Conservation (phyloP, 2,888 invertebrate genomes). For the Ichneumoninae sp. region DNA sequence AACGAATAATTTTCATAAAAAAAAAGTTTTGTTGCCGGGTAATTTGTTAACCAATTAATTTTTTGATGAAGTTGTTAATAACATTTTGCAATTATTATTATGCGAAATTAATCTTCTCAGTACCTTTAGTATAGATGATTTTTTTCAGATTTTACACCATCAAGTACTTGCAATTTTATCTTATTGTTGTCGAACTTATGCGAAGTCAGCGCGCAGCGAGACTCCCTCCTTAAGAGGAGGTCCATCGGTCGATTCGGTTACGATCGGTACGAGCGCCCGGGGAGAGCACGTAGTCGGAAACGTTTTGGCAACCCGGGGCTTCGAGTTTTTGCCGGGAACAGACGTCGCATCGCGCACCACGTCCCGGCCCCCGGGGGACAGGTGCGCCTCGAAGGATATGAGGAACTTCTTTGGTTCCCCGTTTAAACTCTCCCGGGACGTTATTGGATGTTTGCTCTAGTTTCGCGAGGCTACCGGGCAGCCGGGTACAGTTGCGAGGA, state of each 20-base stretch:
- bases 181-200: no score
- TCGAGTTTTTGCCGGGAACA: conserved; percentile 40
- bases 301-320: conserved; percentile 42
- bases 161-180: no score
- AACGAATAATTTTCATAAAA: no score
- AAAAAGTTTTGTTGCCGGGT: no score
- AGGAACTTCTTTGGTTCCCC: conserved; percentile 29
- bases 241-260: not conserved
- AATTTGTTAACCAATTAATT: no score
- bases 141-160: no score
- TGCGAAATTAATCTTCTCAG: no score
- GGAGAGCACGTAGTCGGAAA: conserved; percentile 52
- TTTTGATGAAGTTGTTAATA: no score
- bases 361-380: conserved; percentile 4
- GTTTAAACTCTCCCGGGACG: conserved; percentile 15
- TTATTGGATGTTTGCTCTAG: conserved; percentile 36
- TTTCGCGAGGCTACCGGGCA: not conserved
- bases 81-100: no score
- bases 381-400: conserved; percentile 23
- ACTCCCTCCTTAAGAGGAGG: not conserved
- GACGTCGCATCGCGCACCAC: not conserved
- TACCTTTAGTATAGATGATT: no score
- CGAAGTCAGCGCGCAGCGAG: no score
- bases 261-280: not conserved
- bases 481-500: conserved; percentile 8